These are phyloP conservation scores for Okapia johnstoni DNA, from an alignment of 2,113 vertebrate genomes.

Conservation along the genomic window DNA sequence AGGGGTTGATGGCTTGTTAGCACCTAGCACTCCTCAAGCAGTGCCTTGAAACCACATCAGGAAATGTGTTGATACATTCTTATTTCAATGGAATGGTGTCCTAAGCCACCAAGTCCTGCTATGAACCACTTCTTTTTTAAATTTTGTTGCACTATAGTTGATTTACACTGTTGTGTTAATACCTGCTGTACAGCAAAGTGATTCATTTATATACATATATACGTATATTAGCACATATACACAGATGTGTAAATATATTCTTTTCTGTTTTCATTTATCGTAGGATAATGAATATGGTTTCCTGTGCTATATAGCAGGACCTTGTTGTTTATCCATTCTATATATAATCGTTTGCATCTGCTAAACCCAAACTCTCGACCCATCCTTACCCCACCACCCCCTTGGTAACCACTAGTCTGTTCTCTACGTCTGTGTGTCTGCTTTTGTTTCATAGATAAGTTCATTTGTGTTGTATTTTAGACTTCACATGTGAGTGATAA, in stretches of 20 bases:
- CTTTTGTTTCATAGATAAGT: background rate
- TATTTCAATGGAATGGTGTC: background rate
- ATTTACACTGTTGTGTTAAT: background rate
- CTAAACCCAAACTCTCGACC: background rate
- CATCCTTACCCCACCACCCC: background rate
- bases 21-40: background rate
- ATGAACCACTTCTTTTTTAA: background rate
- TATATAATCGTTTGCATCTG: background rate
- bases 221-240: background rate
- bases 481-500: background rate
- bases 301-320: background rate
- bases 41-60: background rate
- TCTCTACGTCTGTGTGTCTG: background rate
- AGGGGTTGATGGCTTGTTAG: conserved; percentile 11
- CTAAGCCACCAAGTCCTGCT: conserved; percentile 15
- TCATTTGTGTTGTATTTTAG: background rate
- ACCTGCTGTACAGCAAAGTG: background rate
- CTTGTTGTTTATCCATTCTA: background rate
- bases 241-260: background rate
- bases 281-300: background rate
- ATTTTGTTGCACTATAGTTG: background rate
- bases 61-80: conserved; percentile 37
- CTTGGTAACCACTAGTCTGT: background rate
- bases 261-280: background rate
- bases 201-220: background rate